Percentiles rank a stretch among this genome's conserved stretches.
phyloP scores from a whole-genome alignment of 2,113 vertebrate species.

The Bambusicola thoracicus region DNA sequence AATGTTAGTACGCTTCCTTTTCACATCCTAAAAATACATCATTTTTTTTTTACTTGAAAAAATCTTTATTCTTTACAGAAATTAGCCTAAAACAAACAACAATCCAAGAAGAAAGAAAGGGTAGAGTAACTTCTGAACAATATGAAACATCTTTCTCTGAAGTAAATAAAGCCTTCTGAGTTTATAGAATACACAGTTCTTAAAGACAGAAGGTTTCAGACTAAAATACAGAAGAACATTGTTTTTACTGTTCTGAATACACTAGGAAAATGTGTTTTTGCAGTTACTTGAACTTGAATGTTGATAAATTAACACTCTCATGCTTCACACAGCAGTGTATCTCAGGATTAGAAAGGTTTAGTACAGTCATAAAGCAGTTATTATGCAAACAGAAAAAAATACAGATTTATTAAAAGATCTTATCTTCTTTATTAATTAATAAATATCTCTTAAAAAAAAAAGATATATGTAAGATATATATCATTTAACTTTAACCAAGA shows the following conservation, averaged over 20 bases:
- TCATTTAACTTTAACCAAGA: background rate
- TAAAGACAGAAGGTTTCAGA: background rate
- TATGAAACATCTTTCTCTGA: background rate
- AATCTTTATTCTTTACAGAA: background rate
- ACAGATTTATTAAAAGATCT: background rate
- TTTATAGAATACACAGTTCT: background rate
- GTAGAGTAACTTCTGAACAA: background rate
- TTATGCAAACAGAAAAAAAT: background rate
- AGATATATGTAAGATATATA: rapidly evolving
- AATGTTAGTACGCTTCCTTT: background rate
- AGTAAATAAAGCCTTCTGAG: background rate
- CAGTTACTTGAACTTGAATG: background rate
- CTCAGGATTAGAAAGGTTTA: background rate
- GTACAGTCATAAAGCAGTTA: background rate
- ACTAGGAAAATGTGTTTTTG: background rate
- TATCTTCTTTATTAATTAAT: background rate
- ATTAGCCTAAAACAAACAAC: background rate
- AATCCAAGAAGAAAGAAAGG: background rate
- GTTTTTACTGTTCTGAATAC: background rate
- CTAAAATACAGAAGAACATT: background rate
- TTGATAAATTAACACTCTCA: background rate
- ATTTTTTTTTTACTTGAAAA: background rate
- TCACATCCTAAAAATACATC: rapidly evolving
- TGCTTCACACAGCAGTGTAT: background rate
- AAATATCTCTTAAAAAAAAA: background rate